Evolutionary conservation across 2,797 vertebrate species (phyloP).

Genomic region (Falco columbarius): DNA sequence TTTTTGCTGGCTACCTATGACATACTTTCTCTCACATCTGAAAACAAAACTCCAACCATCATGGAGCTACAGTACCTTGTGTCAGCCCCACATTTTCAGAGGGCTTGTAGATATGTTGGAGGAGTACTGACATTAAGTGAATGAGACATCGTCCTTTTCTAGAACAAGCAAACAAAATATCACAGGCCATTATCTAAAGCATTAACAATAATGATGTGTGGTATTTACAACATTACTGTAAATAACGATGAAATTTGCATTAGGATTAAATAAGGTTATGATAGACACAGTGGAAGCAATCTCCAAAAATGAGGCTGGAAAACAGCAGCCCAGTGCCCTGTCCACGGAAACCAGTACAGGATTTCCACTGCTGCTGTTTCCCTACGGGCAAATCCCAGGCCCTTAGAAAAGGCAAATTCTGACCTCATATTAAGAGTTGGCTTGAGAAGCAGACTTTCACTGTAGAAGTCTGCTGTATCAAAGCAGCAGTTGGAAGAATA

Average conservation of each 20-base stretch:
- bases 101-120: not conserved
- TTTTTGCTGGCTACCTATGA: not conserved
- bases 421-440: not conserved
- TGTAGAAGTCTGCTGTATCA: not conserved
- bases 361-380: not conserved
- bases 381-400: not conserved
- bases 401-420: not conserved
- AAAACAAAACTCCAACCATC: not conserved
- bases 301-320: not conserved
- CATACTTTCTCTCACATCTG: not conserved
- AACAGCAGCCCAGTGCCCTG: not conserved
- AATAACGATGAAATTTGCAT: not conserved
- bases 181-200: not conserved
- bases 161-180: not conserved
- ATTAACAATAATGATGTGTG: not conserved
- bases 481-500: not conserved
- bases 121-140: not conserved
- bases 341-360: not conserved
- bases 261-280: not conserved
- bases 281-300: not conserved
- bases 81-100: not conserved
- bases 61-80: not conserved
- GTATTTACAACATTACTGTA: not conserved
- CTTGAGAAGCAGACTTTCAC: not conserved
- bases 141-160: not conserved